Evolutionary conservation across 2,888 invertebrate genomes (phyloP), one percentile per base, ranked within the genome.

Genomic region (Tenthredo livida): DNA sequence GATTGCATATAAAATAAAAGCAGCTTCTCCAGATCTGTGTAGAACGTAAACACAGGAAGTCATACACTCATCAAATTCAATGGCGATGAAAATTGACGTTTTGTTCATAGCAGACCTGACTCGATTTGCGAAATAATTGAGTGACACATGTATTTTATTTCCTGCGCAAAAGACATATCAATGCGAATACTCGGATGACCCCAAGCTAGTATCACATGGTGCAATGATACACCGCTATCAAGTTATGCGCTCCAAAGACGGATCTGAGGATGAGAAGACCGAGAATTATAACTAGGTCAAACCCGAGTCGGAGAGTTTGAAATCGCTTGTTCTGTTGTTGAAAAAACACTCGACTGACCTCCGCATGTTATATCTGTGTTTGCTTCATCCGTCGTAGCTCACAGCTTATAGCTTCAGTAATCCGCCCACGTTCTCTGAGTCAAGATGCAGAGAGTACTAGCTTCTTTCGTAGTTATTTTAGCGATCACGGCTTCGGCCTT

Each of bases 401-500:
- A 17, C 37, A 54, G 75, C 61, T 54, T 85, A 84, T 86, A 87
- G 85, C 86, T 85, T 88, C 90, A 92, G 90, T 91, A 85, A 87
- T 86, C 82, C 67, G 78, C 84, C 83, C 86, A 87, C 88, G 86
- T 87, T 89, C 88, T 87, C 72, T 77, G 85, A 84, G 88, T 86
- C 87, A 90, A 91, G 90, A 92, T 92, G 92, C 70, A 86, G 54
- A 86, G 85, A 86, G 86, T 83, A 67, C 40, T 87, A 84, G 87
- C 88, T 85, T 86, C 77, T 78, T 50, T 29, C 50, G 75, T 84
- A 70, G 89, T 88, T 33, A 75, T 89, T 85, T 86, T 89, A 54
- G 80, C 89, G 37, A 80, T 90, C 65, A 85, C 84, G 33, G 78
- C 84, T 29, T 84, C 87, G 29, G 85, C 87, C 78, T 84, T 87